Evolutionary conservation across 2,888 invertebrate genomes (phyloP).

Genomic region (Pachliopta kotzebuea): DNA sequence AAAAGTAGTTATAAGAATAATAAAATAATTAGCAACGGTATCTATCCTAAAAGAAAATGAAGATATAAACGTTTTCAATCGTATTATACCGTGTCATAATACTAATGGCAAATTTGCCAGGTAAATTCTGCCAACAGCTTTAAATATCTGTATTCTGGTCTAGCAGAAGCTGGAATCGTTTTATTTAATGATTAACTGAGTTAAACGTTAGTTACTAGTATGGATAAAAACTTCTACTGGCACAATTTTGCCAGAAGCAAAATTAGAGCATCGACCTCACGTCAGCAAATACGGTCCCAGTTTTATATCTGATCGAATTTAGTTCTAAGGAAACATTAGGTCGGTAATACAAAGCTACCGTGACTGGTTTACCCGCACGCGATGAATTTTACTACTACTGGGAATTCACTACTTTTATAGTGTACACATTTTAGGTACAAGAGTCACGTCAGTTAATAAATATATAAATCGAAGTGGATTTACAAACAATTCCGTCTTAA

Average conservation of each 20-base stretch:
- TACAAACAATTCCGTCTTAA: neutral
- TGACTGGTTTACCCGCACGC: constrained; percentile 21
- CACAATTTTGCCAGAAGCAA: neutral
- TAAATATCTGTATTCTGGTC: neutral
- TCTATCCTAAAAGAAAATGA: no score
- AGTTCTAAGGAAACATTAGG: constrained; percentile 25
- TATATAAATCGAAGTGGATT: neutral
- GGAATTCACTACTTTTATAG: constrained; percentile 7
- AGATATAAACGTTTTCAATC: no score
- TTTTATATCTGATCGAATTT: constrained; percentile 26
- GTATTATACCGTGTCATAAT: no score
- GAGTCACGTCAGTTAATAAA: neutral
- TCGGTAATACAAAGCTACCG: constrained; percentile 16
- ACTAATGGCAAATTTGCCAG: no score
- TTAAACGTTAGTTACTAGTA: neutral
- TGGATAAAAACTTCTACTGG: neutral
- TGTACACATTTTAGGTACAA: neutral
- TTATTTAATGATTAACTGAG: no score
- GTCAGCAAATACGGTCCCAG: neutral
- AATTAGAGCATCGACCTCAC: constrained; percentile 13
- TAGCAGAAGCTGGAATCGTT: no score
- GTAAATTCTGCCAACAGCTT: no score
- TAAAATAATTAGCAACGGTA: no score
- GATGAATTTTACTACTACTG: constrained; percentile 11
- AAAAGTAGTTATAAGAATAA: no score